A percentile compares a stretch with the other conserved stretches of the same genome.
phyloP scores from a whole-genome alignment of 37 sponge, comb jelly and placozoan species.

The Theonella swinhoei region DNA sequence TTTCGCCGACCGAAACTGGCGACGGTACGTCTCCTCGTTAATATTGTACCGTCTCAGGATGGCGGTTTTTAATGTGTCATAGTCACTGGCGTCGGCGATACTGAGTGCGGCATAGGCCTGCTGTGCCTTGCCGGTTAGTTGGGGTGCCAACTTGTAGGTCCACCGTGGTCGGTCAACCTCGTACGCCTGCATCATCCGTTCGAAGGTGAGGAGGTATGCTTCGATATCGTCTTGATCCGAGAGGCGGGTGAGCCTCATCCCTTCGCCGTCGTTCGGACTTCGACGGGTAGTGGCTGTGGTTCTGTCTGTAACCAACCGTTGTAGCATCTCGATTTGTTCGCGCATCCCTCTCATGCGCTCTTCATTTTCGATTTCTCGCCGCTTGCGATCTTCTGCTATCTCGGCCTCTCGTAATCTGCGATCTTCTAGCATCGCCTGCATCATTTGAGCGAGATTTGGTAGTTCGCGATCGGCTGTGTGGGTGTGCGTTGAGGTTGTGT shows the following conservation, averaged over 20 bases:
- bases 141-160: no score
- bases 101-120: constrained; percentile 24
- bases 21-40: no score
- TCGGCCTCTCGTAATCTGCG: background rate
- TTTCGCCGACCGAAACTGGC: background rate
- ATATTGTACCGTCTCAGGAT: no score
- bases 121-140: constrained; percentile 41
- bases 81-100: background rate
- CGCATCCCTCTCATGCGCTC: background rate
- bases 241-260: no score
- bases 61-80: constrained; percentile 25
- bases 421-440: no score
- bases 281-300: no score
- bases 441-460: no score
- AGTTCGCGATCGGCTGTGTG: no score
- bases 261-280: no score
- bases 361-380: background rate
- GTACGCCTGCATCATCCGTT: background rate
- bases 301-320: background rate
- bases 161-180: background rate
- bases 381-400: background rate
- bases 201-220: background rate
- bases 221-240: background rate
- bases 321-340: background rate
- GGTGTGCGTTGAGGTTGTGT: no score